Percentiles rank a stretch among this genome's conserved stretches.
phyloP scores from a whole-genome alignment of 1,140 invertebrate species.

The Calliphora vicina region DNA sequence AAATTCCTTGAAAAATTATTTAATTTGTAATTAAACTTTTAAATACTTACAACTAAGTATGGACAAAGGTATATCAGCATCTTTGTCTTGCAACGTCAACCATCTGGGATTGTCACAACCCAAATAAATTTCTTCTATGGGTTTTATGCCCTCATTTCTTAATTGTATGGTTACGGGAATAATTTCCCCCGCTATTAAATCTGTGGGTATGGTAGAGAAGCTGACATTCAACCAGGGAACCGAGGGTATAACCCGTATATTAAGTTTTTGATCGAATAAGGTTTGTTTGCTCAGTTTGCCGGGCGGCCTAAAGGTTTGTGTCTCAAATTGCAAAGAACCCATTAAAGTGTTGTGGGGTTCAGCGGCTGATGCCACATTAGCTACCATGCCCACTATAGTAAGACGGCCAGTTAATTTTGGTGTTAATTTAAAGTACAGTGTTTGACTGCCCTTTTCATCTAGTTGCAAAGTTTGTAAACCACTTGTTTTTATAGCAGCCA shows the following conservation, averaged over 20 bases:
- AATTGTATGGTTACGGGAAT: constrained; percentile 71
- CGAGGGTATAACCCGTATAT: constrained; percentile 72
- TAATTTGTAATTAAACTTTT: not conserved
- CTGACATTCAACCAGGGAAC: constrained; percentile 79
- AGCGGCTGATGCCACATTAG: constrained; percentile 59
- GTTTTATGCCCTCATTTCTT: constrained; percentile 71
- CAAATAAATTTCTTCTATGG: constrained; percentile 71
- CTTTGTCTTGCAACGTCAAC: constrained; percentile 68
- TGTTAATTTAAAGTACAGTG: constrained; percentile 63
- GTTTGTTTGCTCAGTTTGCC: constrained; percentile 64
- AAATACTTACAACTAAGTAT: constrained; percentile 59
- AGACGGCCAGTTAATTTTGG: constrained; percentile 64
- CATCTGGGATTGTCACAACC: constrained; percentile 66
- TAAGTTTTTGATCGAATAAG: constrained; percentile 68
- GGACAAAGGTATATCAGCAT: constrained; percentile 48
- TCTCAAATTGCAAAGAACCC: constrained; percentile 72
- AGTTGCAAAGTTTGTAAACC: constrained; percentile 61
- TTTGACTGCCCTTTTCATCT: constrained; percentile 59
- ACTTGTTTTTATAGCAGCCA: constrained; percentile 62
- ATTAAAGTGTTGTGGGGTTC: constrained; percentile 64
- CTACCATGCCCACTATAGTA: constrained; percentile 62
- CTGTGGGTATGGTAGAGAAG: constrained; percentile 71
- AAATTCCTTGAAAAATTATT: not conserved
- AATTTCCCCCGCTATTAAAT: constrained; percentile 76
- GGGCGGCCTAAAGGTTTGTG: constrained; percentile 63